Base-by-base conservation (phyloP, 2,888 invertebrate genomes). In the Zootermopsis nevadensis region DNA sequence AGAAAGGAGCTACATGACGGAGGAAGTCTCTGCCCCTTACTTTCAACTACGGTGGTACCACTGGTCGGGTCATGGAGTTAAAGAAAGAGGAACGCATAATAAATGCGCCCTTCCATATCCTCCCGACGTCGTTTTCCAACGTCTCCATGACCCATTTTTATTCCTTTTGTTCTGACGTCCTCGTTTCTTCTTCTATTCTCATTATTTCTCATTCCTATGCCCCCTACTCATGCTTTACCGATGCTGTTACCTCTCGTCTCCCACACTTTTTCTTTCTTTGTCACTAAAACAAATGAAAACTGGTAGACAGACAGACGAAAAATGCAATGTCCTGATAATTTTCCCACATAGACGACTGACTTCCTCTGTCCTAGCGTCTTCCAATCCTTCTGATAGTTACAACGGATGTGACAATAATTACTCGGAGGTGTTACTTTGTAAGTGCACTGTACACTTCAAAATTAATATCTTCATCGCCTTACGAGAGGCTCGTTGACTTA, bases 131-230 rank as follows among this genome's bases (percentile, higher is more conserved):
- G 48, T 42, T 77, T 77, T 48, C 77, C 42, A 76, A n/a, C 76
- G 3, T 27, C 33, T 55, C 53, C 77, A 77, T 48, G 53, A 55
- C 53, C 77, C 77, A 77, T 77, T 77, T 55, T 77, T 77, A 77
- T 77, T 77, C 77, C 77, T 77, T 77, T 55, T 77, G 76, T 77
- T 55, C 77, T 77, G 77, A 77, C 77, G 33, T 77, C 77, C 31
- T 42, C 31, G 76, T 76, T n/a, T 42, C 42, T 42, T 76, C 42
- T 42, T 76, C 42, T 31, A 77, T 55, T 77, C 77, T 55, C 77
- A 77, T 77, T 77, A 77, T 55, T 77, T 77, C 55, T 77, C 22
- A 31, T 77, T 55, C 53, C 30, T 77, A 38, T 77, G 15, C 42
- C 38, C 22, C 55, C 31, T 53, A n/a, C 27, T 12, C n/a, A n/a